Conservation (phyloP, 1,140 invertebrate genomes). For the Popillia japonica region DNA sequence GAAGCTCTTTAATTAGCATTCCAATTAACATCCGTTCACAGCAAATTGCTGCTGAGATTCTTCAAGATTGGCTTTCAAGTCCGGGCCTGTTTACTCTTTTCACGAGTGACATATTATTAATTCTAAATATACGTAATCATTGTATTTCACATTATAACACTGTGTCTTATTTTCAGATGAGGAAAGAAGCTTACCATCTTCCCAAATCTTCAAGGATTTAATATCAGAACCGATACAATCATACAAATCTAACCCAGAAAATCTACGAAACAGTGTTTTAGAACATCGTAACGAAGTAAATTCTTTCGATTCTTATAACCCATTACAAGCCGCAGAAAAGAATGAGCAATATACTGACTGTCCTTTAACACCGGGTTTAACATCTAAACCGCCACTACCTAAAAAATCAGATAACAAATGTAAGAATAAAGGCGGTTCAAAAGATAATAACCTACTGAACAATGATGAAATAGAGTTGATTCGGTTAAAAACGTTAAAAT, state of each 20-base stretch:
- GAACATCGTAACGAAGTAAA: background rate
- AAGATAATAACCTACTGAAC: background rate
- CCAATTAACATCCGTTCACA: too few species aligned
- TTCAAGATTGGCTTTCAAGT: too few species aligned
- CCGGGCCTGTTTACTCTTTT: too few species aligned
- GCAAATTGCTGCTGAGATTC: too few species aligned
- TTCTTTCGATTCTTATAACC: background rate
- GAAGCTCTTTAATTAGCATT: too few species aligned
- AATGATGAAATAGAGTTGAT: conserved; percentile 37
- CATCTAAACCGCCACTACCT: conserved; percentile 50
- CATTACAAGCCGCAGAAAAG: background rate
- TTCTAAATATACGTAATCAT: too few species aligned
- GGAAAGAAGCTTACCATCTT: conserved; percentile 50
- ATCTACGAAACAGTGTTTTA: background rate
- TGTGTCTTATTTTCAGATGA: conserved; percentile 38
- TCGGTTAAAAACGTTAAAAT: conserved; percentile 19
- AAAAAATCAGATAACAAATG: conserved; percentile 44
- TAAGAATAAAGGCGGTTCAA: background rate
- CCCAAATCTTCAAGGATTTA: conserved; percentile 50
- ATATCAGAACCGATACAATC: conserved; percentile 51
- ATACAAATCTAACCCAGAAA: conserved; percentile 42
- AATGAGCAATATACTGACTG: background rate
- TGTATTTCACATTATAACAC: too few species aligned
- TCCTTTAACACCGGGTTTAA: conserved; percentile 46
- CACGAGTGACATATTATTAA: too few species aligned